A percentile compares a stretch with the other conserved stretches of the same genome.
These are phyloP conservation scores for Ectobius pallidus DNA, from an alignment of 2,888 invertebrate genomes.

Conservation along the genomic window DNA sequence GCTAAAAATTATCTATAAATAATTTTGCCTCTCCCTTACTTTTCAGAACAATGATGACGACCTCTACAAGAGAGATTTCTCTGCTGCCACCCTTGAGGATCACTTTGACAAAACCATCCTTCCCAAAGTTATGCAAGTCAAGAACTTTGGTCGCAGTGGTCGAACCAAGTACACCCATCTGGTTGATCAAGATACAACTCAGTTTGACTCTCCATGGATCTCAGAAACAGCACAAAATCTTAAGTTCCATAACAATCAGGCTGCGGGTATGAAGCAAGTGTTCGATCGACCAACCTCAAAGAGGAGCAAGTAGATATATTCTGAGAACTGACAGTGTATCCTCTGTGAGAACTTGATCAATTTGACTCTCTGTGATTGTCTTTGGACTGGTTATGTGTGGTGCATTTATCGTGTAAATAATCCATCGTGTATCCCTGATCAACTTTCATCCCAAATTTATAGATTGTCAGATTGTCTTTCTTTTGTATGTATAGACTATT, in stretches of 20 bases:
- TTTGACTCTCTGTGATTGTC: too few relatives aligned
- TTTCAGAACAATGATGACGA: slow-evolving; percentile 82
- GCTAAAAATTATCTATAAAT: too few relatives aligned
- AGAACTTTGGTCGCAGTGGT: slow-evolving; percentile 98
- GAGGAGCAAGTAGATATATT: neutral
- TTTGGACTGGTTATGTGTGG: too few relatives aligned
- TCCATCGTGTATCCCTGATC: too few relatives aligned
- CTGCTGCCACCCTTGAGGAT: slow-evolving; percentile 96
- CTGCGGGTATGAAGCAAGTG: slow-evolving; percentile 91
- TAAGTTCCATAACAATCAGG: slow-evolving; percentile 84
- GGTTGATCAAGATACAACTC: slow-evolving; percentile 98
- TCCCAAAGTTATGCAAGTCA: slow-evolving; percentile 98
- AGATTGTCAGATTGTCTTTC: too few relatives aligned
- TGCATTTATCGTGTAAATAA: too few relatives aligned
- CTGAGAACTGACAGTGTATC: too few relatives aligned
- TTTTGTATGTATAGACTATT: too few relatives aligned
- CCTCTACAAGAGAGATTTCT: slow-evolving; percentile 91
- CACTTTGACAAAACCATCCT: slow-evolving; percentile 98
- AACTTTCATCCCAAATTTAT: too few relatives aligned
- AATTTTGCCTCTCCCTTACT: too few relatives aligned
- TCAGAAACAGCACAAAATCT: slow-evolving; percentile 87
- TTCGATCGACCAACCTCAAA: slow-evolving; percentile 83
- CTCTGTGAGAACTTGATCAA: too few relatives aligned
- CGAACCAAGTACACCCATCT: slow-evolving; percentile 99
- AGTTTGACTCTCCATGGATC: slow-evolving; percentile 97